Evolutionary conservation across 2,797 vertebrate species (phyloP).

Genomic region (Melanogrammus aeglefinus): DNA sequence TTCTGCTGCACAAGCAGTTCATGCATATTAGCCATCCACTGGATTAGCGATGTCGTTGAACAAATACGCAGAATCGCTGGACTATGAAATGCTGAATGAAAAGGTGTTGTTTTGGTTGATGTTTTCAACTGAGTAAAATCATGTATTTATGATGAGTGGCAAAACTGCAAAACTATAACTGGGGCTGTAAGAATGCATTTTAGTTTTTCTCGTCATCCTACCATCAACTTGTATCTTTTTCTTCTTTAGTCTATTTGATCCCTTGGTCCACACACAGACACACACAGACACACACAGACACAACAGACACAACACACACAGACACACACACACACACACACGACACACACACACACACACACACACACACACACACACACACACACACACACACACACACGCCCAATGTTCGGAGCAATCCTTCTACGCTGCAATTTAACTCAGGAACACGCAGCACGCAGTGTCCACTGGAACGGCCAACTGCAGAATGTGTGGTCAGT

Average conservation of each 20-base stretch:
- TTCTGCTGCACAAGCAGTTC: conserved; percentile 43
- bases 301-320: too few relatives aligned
- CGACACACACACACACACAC: too few relatives aligned
- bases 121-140: not conserved
- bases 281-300: too few relatives aligned
- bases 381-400: too few relatives aligned
- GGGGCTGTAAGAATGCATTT: not conserved
- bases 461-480: conserved; percentile 7
- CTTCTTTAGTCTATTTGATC: not conserved
- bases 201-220: not conserved
- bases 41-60: conserved; percentile 33
- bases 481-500: conserved; percentile 2
- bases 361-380: too few relatives aligned
- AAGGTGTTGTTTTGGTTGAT: conserved; percentile 8
- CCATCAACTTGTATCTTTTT: conserved; percentile 7
- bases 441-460: not conserved
- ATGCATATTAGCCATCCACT: conserved; percentile 24
- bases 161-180: not conserved
- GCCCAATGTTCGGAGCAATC: too few relatives aligned
- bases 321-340: too few relatives aligned
- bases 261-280: not conserved
- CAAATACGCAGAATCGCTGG: conserved; percentile 31
- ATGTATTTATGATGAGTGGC: conserved; percentile 6
- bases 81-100: conserved; percentile 20
- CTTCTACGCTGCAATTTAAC: too few relatives aligned